Base-by-base conservation (phyloP, 2,113 vertebrate species). In the Proterorhinus semilunaris region DNA sequence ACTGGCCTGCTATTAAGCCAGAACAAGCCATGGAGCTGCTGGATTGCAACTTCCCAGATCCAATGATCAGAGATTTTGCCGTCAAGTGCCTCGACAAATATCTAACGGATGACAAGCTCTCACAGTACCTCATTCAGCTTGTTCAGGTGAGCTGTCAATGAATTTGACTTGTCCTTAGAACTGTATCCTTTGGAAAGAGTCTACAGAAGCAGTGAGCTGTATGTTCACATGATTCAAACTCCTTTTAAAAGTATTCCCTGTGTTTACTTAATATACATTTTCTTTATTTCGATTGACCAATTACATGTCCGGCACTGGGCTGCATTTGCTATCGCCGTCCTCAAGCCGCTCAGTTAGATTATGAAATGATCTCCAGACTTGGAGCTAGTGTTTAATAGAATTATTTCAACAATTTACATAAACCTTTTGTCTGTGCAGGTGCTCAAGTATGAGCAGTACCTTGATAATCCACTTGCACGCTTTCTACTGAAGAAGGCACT, bases 21-120 rank as follows among this genome's bases (percentile, higher is more conserved):
- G 98, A 99, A 75, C 97, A 98, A 89, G 98, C 97, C 77, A 98
- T 99, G 97, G 98, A 99, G 86, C 91, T 99, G 80, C 91, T 99
- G 73, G 98, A 99, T 79, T 99, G 97, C 86, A 99, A 99, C 86
- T 99, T 99, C 62, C 97, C 98, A 4, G 97, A 99, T 81, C 96
- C 96, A 0, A 96, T 96, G 94, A 96, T 98, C 87, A 93, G 97
- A 89, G 93, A 95, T n/a, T 99, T 99, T 88, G 98, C 98, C 47
- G 97, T 98, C 54, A 94, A 95, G 70, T 99, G 98, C 89, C 94
- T 99, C 82, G 97, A 99, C 84, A 97, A 98, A 90, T 96, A 95
- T 80, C 86, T 99, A 84, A 98, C 97, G 44, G 98, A 99, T 64
- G 98, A 99, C 89, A 97, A 96, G 87, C 94, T 99, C 74, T 99